These are phyloP conservation scores for Deilephila porcellus DNA, from an alignment of 2,888 invertebrate species.

Conservation along the genomic window DNA sequence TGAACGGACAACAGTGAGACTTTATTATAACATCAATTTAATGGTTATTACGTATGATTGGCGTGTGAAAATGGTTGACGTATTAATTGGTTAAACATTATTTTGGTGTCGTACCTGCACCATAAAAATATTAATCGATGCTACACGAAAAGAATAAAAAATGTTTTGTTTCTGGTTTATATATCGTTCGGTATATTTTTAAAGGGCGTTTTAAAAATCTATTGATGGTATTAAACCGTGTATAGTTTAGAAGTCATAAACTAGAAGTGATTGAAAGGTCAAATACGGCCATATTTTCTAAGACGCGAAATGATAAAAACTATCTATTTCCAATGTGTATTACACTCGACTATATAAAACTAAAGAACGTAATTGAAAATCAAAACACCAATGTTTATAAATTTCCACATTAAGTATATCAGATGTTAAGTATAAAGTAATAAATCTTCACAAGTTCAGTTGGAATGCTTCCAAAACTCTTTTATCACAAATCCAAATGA, in stretches of 20 bases:
- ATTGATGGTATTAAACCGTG: background rate
- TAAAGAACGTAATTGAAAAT: conserved; percentile 43
- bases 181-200: conserved; percentile 17
- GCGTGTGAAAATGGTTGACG: conserved; percentile 70
- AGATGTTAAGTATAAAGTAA: conserved; percentile 37
- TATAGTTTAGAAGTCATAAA: too few relatives aligned
- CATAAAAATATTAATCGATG: conserved; percentile 48
- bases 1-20: conserved; percentile 54
- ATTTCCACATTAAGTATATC: conserved; percentile 44
- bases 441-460: conserved; percentile 52
- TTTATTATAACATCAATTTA: conserved; percentile 66
- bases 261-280: background rate
- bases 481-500: conserved; percentile 45
- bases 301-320: background rate
- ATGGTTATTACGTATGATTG: conserved; percentile 72
- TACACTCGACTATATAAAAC: conserved; percentile 26
- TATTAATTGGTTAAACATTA: conserved; percentile 53
- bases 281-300: background rate
- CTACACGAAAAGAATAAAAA: conserved; percentile 38
- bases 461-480: conserved; percentile 58
- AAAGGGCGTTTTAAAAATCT: background rate
- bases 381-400: conserved; percentile 46
- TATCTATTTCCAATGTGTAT: background rate
- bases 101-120: conserved; percentile 47
- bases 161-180: conserved; percentile 6